Conservation (phyloP, 1,140 invertebrate species). For the Diorhabda carinulata region DNA sequence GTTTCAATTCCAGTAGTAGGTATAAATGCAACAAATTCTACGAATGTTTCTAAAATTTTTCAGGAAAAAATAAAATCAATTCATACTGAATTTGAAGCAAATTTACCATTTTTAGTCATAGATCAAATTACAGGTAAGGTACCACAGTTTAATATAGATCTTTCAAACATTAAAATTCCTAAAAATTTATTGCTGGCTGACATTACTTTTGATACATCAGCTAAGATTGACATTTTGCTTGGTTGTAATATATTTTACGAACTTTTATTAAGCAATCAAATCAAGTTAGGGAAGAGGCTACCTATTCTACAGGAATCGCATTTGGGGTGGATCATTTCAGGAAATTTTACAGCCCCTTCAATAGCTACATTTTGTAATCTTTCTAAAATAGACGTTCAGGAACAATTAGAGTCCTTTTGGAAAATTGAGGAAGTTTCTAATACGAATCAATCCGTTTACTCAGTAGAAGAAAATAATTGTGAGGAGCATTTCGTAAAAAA, state of each 20-base stretch:
- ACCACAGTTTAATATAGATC: conserved; percentile 15
- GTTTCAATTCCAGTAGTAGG: conserved; percentile 9
- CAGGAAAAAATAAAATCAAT: conserved; percentile 11
- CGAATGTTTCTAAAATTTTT: conserved; percentile 4
- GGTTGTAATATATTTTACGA: conserved; percentile 16
- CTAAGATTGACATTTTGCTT: conserved; percentile 18
- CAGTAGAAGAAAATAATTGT: background rate
- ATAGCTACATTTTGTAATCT: conserved; percentile 1
- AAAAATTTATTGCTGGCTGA: conserved; percentile 13
- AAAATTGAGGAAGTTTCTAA: background rate
- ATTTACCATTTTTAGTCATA: conserved; percentile 30
- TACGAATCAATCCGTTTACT: background rate
- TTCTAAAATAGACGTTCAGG: background rate
- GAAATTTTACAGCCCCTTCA: background rate
- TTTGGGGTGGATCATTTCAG: conserved; percentile 20
- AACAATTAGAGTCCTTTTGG: conserved; percentile 12
- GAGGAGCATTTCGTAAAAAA: conserved; percentile 8
- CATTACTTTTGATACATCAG: conserved; percentile 10
- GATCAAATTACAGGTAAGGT: conserved; percentile 21
- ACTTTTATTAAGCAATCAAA: conserved; percentile 9
- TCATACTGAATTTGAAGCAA: conserved; percentile 14
- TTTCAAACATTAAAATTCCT: conserved; percentile 5
- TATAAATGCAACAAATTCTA: conserved; percentile 1
- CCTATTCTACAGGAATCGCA: conserved; percentile 20
- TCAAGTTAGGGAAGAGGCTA: conserved; percentile 9